These are phyloP conservation scores for Galerucella calmariensis DNA, from an alignment of 2,888 invertebrate species.

Conservation along the genomic window DNA sequence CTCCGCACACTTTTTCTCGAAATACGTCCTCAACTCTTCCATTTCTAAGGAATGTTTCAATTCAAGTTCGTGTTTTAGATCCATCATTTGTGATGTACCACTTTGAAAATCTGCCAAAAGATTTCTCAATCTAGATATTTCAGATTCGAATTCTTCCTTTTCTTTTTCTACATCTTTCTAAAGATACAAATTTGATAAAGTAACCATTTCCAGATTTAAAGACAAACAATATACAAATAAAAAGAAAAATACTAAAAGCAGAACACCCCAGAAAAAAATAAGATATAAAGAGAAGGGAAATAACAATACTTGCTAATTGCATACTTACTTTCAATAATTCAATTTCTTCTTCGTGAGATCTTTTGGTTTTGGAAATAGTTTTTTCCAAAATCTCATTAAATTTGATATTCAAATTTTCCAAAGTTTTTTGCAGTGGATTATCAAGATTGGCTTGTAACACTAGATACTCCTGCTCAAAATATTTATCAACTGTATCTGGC, in stretches of 20 bases:
- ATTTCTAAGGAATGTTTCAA: constrained; percentile 78
- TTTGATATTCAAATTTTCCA: constrained; percentile 51
- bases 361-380: constrained; percentile 46
- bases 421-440: constrained; percentile 45
- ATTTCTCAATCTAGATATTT: constrained; percentile 69
- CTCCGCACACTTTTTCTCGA: constrained; percentile 83
- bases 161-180: constrained; percentile 62
- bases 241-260: too few species aligned
- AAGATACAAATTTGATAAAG: not conserved
- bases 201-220: too few species aligned
- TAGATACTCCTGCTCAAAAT: constrained; percentile 35
- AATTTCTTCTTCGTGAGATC: constrained; percentile 50
- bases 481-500: not conserved
- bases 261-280: too few species aligned
- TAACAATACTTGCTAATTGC: not conserved
- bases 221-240: too few species aligned
- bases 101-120: constrained; percentile 70
- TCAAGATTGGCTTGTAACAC: constrained; percentile 49
- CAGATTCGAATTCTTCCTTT: constrained; percentile 68
- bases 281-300: not conserved
- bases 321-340: constrained; percentile 53
- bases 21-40: constrained; percentile 82
- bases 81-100: constrained; percentile 69
- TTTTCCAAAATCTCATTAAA: constrained; percentile 51
- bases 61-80: constrained; percentile 71